Evolutionary conservation across 2,888 invertebrate species (phyloP), one percentile per base, ranked within the genome.

Genomic region (Raillietiella orientalis): DNA sequence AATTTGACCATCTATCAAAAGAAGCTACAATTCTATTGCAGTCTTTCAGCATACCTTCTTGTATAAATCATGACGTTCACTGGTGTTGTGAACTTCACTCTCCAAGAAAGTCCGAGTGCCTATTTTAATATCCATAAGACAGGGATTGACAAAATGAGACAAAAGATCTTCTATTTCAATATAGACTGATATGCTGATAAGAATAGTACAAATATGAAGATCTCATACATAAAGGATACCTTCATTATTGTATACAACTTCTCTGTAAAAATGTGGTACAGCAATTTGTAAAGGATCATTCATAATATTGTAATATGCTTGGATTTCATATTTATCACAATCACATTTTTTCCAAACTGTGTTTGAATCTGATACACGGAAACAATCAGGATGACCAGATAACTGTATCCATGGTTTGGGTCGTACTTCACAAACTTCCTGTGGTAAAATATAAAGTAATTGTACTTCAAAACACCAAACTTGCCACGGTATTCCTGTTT

Each of bases 81-180:
- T 62, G 14, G 62, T 64, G 42, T 87, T 90, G 41, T 63, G 63
- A 21, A 90, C 90, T 53, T 93, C 93, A 3, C 69, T 66, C 47
- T 93, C 90, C 20, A 87, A 56, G 47, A 90, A 93, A 12, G 90
- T 93, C 39, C 87, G 59, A 3, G 71, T 72, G 22, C 93, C 93
- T 62, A 93, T 72, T 53, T 93, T 93, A 31, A 93, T 69, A 46
- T 93, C 93, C 66, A 93, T 87, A 2, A 93, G 79, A 41, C 70
- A 67, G 1, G 84, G 84, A 48, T 87, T 72, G 39, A 57, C 56
- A 49, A 87, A 90, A 29, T 74, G 72, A 38, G 74, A 67, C 14
- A 87, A 52, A 12, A 93, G 55, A 47, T 93, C 84, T 50, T 90
- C 82, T 32, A 93, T 61, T 48, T 90, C 87, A 39, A 93, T 82